A percentile compares a stretch with the other conserved stretches of the same genome.
These are phyloP conservation scores for Nanorana parkeri DNA, from an alignment of 2,113 vertebrate genomes.

Conservation along the genomic window DNA sequence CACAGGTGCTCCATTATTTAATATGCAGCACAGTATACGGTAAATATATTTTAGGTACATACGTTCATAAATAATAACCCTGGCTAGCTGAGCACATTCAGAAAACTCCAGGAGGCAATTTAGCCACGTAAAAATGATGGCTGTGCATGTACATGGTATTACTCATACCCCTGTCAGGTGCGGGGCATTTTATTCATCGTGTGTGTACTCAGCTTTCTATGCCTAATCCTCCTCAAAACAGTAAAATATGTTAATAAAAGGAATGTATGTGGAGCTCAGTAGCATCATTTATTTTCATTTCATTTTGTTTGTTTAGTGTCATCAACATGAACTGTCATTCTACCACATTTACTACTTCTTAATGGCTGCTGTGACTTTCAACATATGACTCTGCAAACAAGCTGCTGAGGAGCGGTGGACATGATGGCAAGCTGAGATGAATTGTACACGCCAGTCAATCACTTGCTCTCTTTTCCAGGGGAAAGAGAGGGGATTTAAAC, in stretches of 20 bases:
- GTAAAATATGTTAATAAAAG: neutral
- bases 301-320: constrained; percentile 14
- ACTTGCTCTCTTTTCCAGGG: constrained; percentile 17
- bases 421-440: constrained; percentile 36
- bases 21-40: neutral
- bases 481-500: constrained; percentile 20
- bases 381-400: constrained; percentile 31
- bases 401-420: constrained; percentile 12
- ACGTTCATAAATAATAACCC: neutral
- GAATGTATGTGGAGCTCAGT: neutral
- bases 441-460: constrained; percentile 35
- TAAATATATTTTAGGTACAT: neutral
- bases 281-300: constrained; percentile 23
- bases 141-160: neutral
- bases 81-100: neutral
- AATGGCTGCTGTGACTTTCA: constrained; percentile 38
- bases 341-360: constrained; percentile 38
- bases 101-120: neutral
- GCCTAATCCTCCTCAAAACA: neutral
- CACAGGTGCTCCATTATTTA: too few relatives aligned
- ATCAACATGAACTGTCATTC: constrained; percentile 35
- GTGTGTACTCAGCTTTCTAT: neutral
- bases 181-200: neutral
- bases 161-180: constrained; percentile 5
- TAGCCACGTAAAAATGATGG: neutral